Percentiles rank a stretch among this genome's conserved stretches.
phyloP scores from a whole-genome alignment of 2,797 vertebrate species.

The Megaceryle alcyon region DNA sequence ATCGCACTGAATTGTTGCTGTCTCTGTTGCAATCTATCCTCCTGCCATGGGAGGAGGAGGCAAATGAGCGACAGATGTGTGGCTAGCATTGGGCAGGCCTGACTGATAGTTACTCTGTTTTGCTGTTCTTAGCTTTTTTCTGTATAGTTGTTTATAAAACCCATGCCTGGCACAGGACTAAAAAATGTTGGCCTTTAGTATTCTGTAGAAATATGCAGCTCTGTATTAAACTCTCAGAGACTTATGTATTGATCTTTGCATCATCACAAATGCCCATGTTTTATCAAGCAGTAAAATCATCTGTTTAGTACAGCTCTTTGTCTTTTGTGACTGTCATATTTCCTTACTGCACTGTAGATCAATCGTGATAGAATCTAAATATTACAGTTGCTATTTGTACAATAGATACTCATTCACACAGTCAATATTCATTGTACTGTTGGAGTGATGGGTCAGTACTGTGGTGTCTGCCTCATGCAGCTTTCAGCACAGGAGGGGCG shows the following conservation, averaged over 20 bases:
- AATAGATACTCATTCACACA: not conserved
- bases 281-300: not conserved
- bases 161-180: not conserved
- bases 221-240: not conserved
- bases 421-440: not conserved
- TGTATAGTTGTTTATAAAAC: not conserved
- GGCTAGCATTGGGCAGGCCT: not conserved
- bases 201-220: not conserved
- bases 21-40: not conserved
- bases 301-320: not conserved
- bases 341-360: not conserved
- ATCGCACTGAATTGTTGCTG: not conserved
- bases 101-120: not conserved
- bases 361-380: not conserved
- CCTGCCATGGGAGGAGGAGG: not conserved
- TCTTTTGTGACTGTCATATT: not conserved
- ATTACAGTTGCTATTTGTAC: not conserved
- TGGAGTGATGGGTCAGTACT: not conserved
- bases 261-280: not conserved
- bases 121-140: not conserved
- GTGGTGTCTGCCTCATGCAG: not conserved
- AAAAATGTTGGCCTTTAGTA: not conserved
- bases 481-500: not conserved
- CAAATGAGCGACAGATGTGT: rapidly evolving
- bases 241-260: not conserved